Evolutionary conservation across 1,140 invertebrate genomes (phyloP).

Genomic region (Brachionus plicatilis): DNA sequence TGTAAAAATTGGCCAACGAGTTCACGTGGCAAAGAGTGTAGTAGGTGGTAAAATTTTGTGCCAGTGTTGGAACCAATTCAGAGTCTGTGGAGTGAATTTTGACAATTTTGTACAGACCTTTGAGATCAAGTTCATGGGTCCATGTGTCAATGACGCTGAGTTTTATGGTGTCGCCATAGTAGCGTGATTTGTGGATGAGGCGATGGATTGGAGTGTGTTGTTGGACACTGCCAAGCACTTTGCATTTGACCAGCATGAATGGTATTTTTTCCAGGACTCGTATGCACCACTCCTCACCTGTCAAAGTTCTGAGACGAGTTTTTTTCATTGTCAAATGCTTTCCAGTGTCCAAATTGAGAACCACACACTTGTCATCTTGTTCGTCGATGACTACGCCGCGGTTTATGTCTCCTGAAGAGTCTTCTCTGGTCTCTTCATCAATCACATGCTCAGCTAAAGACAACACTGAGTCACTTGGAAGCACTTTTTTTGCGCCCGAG

Average conservation of each 20-base stretch:
- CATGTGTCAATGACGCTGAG: not conserved
- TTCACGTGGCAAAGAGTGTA: not conserved
- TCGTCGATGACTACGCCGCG: not conserved
- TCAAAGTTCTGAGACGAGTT: not conserved
- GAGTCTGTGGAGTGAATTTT: not conserved
- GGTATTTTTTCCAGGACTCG: not conserved
- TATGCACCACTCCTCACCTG: not conserved
- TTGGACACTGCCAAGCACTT: not conserved
- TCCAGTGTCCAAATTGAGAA: conserved; percentile 11
- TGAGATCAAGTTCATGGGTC: not conserved
- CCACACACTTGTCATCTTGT: not conserved
- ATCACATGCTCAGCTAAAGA: conserved; percentile 11
- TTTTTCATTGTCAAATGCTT: conserved; percentile 26
- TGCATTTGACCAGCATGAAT: not conserved
- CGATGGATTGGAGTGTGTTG: not conserved
- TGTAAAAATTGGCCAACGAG: not conserved
- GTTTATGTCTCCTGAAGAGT: not conserved
- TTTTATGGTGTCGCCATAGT: not conserved
- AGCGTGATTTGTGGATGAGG: not conserved
- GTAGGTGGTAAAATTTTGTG: not conserved
- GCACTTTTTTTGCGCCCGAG: not conserved
- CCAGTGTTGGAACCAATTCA: not conserved
- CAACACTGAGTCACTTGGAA: not conserved
- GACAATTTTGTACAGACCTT: not conserved
- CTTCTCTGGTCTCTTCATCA: not conserved